phyloP scores from a whole-genome alignment of 2,797 vertebrate species.

The Chrysocyon brachyurus region DNA sequence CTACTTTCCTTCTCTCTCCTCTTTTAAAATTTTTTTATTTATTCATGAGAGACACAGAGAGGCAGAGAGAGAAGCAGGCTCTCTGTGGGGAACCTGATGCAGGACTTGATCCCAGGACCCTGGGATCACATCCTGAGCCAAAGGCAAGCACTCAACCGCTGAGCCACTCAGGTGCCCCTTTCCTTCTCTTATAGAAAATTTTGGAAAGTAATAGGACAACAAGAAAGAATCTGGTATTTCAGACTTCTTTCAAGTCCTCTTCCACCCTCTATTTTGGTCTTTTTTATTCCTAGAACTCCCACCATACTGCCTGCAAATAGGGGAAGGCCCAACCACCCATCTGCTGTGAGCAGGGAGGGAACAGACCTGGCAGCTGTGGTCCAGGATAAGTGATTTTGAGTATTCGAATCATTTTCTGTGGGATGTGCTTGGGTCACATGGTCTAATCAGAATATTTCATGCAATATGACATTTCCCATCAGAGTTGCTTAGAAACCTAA shows the following conservation, averaged over 20 bases:
- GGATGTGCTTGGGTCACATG: not conserved
- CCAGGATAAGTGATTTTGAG: not conserved
- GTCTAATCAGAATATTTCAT: slow-evolving; percentile 58
- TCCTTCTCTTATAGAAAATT: slow-evolving; percentile 38
- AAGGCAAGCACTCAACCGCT: too few species aligned
- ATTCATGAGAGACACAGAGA: too few species aligned
- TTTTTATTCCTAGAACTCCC: slow-evolving; percentile 30
- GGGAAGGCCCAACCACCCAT: not conserved
- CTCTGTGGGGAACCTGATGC: too few species aligned
- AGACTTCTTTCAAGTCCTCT: not conserved
- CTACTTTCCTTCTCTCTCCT: slow-evolving; percentile 2
- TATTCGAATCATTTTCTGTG: slow-evolving; percentile 10
- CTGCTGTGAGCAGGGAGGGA: not conserved
- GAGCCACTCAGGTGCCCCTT: not conserved
- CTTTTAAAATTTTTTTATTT: too few species aligned
- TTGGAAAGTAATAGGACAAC: not conserved
- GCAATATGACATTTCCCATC: slow-evolving; percentile 67
- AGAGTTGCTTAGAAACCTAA: slow-evolving; percentile 77
- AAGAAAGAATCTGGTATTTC: not conserved
- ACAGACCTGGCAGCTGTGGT: not conserved
- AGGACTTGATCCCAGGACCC: too few species aligned
- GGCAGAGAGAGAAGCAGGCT: too few species aligned
- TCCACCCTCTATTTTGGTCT: not conserved
- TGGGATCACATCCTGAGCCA: too few species aligned
- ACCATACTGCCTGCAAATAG: not conserved